phyloP scores from a whole-genome alignment of 2,113 vertebrate genomes.

The Tichodroma muraria region DNA sequence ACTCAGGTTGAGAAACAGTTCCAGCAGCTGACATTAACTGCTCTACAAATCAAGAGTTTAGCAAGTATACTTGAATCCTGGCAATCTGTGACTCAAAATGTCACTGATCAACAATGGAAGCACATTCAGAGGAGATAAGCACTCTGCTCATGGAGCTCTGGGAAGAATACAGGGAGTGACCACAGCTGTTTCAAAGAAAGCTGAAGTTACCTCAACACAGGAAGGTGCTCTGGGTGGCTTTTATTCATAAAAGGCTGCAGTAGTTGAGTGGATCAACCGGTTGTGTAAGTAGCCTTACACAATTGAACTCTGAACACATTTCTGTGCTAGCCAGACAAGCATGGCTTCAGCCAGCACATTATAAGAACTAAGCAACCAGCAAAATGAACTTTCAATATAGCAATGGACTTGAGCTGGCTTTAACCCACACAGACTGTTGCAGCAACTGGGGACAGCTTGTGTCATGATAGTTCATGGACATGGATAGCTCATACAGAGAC shows the following conservation, averaged over 20 bases:
- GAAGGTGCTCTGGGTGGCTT: neutral
- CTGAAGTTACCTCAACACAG: neutral
- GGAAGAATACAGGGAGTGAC: neutral
- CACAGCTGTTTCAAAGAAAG: neutral
- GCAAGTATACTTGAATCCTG: neutral
- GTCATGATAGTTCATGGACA: neutral
- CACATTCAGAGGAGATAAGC: neutral
- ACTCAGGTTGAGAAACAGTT: neutral
- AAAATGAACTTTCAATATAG: neutral
- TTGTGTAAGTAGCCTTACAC: neutral
- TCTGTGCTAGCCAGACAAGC: neutral
- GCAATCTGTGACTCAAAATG: neutral
- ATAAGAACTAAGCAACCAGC: neutral
- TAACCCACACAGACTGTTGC: neutral
- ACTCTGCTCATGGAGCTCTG: neutral
- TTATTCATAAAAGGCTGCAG: neutral
- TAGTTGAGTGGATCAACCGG: neutral
- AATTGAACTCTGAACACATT: neutral
- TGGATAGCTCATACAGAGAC: neutral
- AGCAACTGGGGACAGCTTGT: neutral
- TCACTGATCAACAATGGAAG: neutral
- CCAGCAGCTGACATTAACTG: neutral
- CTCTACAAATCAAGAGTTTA: neutral
- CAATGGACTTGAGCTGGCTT: neutral
- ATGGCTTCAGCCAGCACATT: neutral